A percentile compares a stretch with the other conserved stretches of the same genome.
phyloP scores from a whole-genome alignment of 2,797 vertebrate genomes.

The Cuniculus paca region DNA sequence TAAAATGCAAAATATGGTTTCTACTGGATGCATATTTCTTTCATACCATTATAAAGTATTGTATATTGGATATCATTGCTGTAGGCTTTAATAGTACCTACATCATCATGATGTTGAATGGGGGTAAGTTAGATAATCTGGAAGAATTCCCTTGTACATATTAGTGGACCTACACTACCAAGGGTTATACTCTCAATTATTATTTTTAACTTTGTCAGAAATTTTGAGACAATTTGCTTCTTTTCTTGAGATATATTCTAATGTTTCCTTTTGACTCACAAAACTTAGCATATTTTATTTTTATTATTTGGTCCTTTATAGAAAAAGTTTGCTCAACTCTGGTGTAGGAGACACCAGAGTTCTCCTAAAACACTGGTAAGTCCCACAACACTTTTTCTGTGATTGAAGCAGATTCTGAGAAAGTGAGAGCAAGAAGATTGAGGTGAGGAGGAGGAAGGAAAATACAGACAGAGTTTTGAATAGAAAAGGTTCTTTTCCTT shows the following conservation, averaged over 20 bases:
- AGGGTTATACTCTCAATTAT: neutral
- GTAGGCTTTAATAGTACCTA: neutral
- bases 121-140: neutral
- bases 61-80: neutral
- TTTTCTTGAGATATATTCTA: neutral
- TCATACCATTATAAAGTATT: neutral
- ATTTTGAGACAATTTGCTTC: neutral
- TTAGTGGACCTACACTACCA: neutral
- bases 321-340: neutral
- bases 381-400: neutral
- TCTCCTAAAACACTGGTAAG: neutral
- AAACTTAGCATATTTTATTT: constrained; percentile 22
- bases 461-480: neutral
- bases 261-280: constrained; percentile 8
- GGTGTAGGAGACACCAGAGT: neutral
- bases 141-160: constrained; percentile 6
- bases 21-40: neutral
- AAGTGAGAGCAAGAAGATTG: neutral
- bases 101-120: neutral
- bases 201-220: constrained; percentile 7
- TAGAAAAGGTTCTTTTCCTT: neutral
- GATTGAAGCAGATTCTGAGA: neutral
- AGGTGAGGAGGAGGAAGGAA: neutral
- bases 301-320: neutral
- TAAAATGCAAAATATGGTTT: neutral